Percentiles rank a stretch among this genome's conserved stretches.
phyloP scores from a whole-genome alignment of 2,113 vertebrate species.

The Aphyosemion australe region DNA sequence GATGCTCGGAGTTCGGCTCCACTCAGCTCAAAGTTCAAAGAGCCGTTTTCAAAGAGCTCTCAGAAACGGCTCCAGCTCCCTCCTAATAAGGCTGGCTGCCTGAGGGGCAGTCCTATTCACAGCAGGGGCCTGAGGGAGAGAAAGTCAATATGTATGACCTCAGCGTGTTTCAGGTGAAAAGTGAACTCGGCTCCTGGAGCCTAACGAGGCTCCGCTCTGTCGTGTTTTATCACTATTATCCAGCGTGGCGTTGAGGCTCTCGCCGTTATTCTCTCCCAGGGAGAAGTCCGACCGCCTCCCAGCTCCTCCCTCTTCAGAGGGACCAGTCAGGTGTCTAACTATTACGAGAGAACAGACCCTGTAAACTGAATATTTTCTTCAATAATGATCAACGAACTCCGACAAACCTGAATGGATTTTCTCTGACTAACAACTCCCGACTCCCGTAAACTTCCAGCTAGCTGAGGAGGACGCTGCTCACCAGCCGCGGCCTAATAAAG shows the following conservation, averaged over 20 bases:
- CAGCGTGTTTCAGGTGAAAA: conserved; percentile 24
- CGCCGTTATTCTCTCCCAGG: conserved; percentile 3
- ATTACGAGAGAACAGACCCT: conserved; percentile 27
- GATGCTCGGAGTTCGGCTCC: conserved; percentile 3
- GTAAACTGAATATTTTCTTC: conserved; percentile 29
- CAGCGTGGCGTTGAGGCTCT: not conserved
- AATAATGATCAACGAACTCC: conserved; percentile 34
- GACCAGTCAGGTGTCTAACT: no score
- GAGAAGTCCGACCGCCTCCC: not conserved
- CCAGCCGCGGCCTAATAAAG: conserved; percentile 63
- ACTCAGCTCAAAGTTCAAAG: conserved; percentile 24
- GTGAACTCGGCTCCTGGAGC: conserved; percentile 17
- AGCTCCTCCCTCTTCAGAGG: conserved; percentile 4
- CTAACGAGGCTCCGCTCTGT: conserved; percentile 34
- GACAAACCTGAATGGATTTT: conserved; percentile 35
- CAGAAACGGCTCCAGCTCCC: conserved; percentile 9
- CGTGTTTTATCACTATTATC: conserved; percentile 44
- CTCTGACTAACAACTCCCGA: conserved; percentile 11
- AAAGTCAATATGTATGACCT: conserved; percentile 48
- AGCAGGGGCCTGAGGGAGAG: conserved; percentile 27
- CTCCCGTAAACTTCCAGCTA: conserved; percentile 10
- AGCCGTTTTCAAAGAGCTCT: conserved; percentile 20
- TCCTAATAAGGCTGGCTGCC: conserved; percentile 42
- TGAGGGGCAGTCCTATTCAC: conserved; percentile 32
- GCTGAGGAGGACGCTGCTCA: conserved; percentile 20